Conservation (phyloP, 1,140 invertebrate species). For the Drosophila hydei region DNA sequence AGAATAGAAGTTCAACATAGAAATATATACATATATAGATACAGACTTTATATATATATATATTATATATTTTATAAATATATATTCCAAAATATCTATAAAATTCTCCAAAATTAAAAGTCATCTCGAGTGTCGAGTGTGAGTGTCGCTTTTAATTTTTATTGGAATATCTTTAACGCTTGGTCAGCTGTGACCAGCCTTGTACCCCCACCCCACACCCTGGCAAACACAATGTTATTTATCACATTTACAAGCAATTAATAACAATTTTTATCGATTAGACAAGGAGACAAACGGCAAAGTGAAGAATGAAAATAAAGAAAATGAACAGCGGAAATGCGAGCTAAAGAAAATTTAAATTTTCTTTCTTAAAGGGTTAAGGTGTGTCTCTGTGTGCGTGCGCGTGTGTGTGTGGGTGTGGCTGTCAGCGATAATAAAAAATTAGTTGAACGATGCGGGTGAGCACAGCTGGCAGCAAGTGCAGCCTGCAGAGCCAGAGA, state of each 20-base stretch:
- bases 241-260: slow-evolving; percentile 73
- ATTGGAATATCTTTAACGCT: slow-evolving; percentile 14
- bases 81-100: no score
- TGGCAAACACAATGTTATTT: slow-evolving; percentile 23
- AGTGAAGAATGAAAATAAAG: slow-evolving; percentile 2
- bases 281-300: slow-evolving; percentile 59
- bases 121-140: no score
- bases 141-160: no score
- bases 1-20: no score
- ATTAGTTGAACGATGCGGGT: slow-evolving; percentile 78
- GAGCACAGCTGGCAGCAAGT: slow-evolving; percentile 68
- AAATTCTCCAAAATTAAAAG: no score
- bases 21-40: no score
- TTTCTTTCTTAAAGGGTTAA: slow-evolving; percentile 27
- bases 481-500: slow-evolving; percentile 45
- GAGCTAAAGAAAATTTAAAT: slow-evolving; percentile 52
- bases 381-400: not conserved
- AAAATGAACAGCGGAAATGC: slow-evolving; percentile 45
- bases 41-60: no score
- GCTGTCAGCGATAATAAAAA: slow-evolving; percentile 60
- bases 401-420: slow-evolving; percentile 45
- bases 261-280: slow-evolving; percentile 73
- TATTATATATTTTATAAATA: no score
- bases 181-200: slow-evolving; percentile 63
- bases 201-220: not conserved